Percentiles rank a stretch among this genome's conserved stretches.
phyloP scores from a whole-genome alignment of 2,113 vertebrate species.

The Girardinichthys multiradiatus region DNA sequence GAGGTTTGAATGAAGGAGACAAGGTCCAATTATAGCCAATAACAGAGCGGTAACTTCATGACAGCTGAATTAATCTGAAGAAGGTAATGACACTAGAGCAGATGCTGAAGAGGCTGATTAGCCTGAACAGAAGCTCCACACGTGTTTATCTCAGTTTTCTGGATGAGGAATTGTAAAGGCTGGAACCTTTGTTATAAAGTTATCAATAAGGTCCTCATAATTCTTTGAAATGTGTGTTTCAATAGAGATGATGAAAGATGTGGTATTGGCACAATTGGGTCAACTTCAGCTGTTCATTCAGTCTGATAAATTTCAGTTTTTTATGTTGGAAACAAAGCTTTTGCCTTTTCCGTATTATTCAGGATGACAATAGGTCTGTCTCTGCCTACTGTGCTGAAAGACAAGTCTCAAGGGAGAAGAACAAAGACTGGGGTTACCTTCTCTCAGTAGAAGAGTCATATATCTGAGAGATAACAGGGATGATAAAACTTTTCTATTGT shows the following conservation, averaged over 20 bases:
- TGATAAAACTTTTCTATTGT: slow-evolving; percentile 21
- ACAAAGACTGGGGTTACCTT: slow-evolving; percentile 52
- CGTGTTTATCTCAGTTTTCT: slow-evolving; percentile 10
- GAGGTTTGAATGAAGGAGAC: slow-evolving; percentile 46
- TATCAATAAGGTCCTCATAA: slow-evolving; percentile 8
- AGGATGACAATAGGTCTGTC: slow-evolving; percentile 17
- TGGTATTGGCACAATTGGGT: slow-evolving; percentile 6
- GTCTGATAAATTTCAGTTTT: slow-evolving; percentile 32
- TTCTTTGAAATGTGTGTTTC: slow-evolving; percentile 25
- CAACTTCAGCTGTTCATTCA: slow-evolving; percentile 36
- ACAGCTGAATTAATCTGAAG: slow-evolving; percentile 51
- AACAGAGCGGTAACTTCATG: slow-evolving; percentile 49
- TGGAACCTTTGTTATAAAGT: slow-evolving; percentile 8
- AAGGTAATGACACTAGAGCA: slow-evolving; percentile 50
- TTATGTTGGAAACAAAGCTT: slow-evolving; percentile 57
- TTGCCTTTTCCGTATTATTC: slow-evolving; percentile 29
- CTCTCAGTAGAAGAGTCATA: slow-evolving; percentile 32
- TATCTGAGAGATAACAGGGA: slow-evolving; percentile 39
- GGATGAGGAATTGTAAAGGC: slow-evolving; percentile 4
- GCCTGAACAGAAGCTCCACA: slow-evolving; percentile 12
- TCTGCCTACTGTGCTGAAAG: slow-evolving; percentile 33
- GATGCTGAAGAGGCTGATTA: slow-evolving; percentile 41
- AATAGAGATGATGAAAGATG: slow-evolving; percentile 30
- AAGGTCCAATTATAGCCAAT: slow-evolving; percentile 52
- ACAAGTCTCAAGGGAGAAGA: slow-evolving; percentile 30